Percentiles rank a stretch among this genome's conserved stretches.
Evolutionary conservation across 2,888 invertebrate genomes (phyloP).

Genomic region (Papilio elwesi): DNA sequence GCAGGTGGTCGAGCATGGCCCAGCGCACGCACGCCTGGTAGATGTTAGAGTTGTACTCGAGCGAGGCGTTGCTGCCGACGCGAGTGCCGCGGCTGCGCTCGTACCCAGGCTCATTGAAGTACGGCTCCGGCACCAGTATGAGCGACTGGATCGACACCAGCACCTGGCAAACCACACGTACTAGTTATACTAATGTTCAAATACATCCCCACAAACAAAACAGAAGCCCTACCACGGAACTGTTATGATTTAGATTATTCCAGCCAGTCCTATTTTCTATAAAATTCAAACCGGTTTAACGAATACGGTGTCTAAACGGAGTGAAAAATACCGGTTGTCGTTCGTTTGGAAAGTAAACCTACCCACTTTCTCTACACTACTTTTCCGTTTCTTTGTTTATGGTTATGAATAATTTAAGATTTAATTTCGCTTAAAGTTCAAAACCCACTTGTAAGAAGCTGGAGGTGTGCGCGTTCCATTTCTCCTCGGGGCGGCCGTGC

Average conservation of each 20-base stretch:
- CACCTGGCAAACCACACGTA: slow-evolving; percentile 82
- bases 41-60: slow-evolving; percentile 97
- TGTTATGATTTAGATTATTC: too few species aligned
- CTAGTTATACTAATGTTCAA: neutral
- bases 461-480: slow-evolving; percentile 98
- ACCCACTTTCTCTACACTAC: too few species aligned
- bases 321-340: too few species aligned
- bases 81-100: slow-evolving; percentile 95
- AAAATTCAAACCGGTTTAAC: too few species aligned
- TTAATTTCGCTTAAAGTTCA: too few species aligned
- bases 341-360: too few species aligned
- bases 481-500: slow-evolving; percentile 98
- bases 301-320: too few species aligned
- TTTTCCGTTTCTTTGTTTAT: too few species aligned
- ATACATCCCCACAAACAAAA: neutral
- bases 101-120: slow-evolving; percentile 97
- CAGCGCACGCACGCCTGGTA: slow-evolving; percentile 97
- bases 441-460: slow-evolving; percentile 90
- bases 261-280: too few species aligned
- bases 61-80: slow-evolving; percentile 93
- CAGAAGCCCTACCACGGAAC: too few species aligned
- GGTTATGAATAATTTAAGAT: too few species aligned
- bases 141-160: slow-evolving; percentile 96
- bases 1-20: slow-evolving; percentile 97
- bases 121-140: slow-evolving; percentile 96